Evolutionary conservation across 2,888 invertebrate species (phyloP), one percentile per base, ranked within the genome.

Genomic region (Tridacna crocea): DNA sequence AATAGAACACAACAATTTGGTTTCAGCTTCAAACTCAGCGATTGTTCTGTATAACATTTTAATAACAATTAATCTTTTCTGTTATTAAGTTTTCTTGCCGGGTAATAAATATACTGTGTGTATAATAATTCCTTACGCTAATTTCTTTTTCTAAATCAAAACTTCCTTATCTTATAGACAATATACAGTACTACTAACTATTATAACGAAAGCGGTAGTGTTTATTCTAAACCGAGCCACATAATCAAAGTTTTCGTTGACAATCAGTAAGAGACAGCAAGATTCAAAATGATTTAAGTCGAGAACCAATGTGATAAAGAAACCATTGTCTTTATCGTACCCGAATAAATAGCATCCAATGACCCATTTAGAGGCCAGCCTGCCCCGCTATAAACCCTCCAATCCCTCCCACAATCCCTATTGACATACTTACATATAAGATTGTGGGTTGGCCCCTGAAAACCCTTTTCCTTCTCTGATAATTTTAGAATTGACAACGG

Each of bases 1-100:
- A 84, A 83, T 46, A 81, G 87, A 87, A 81, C 74, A 79, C 63
- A 81, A 70, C 27, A 75, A 36, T 74, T 48, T 79, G 12, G 87
- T 87, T 77, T 86, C 86, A 82, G 77, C 80, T 72, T 82, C 82
- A 66, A 82, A 82, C 12, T 86, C 86, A 47, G 46, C 75, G n/a
- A 86, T 77, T 24, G 83, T 73, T 72, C 82, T 75, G 47, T 55
- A 84, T 66, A 82, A 68, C 85, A 85, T 82, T 17, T 61, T 55
- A 19, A 55, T 11, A 55, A 1, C 17, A 19, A 55, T 55, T 55
- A 3, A 3, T 36, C 36, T 36, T 8, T 36, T 36, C 36, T 36
- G 36, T 36, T 36, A n/a, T 36, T 36, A 36, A 36, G 8, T 36
- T 2, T 36, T 36, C 36, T 36, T 36, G 36, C 36, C 36, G 36